Base-by-base conservation (phyloP, 2,797 vertebrate species). In the Taenioides sp. region DNA sequence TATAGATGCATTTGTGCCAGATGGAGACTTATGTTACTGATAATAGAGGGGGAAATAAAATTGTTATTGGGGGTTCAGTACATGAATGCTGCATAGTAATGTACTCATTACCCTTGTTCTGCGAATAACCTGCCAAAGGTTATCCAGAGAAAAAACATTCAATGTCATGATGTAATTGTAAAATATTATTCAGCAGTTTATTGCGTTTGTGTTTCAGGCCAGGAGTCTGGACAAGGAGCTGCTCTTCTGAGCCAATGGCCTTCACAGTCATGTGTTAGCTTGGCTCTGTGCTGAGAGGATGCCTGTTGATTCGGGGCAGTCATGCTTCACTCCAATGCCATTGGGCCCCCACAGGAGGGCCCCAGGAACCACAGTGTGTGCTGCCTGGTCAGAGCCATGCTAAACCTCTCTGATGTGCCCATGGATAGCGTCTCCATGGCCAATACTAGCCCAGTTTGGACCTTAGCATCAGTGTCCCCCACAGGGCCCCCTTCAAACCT, bases 251-350 rank as follows among this genome's bases (percentile, higher is more conserved):
- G 68, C 40, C 2, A n/a, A 54, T 71, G 61, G 16, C 69, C 12
- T 49, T 57, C 66, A 55, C 79, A 7, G 67, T 59, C 12, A 76
- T 68, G 67, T 75, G 81, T 70, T 71, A n/a, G n/a, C 66, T 14
- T 65, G 82, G 78, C 81, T 28, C 71, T 76, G 78, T 66, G 67
- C 75, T 34, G 52, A 76, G 70, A 83, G 49, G 28, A 93, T 93
- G 92, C 80, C 74, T 3, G 62, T 57, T 71, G 70, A 65, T 69
- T 74, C 75, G 4, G 76, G 88, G 87, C 92, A 93, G 88, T 86
- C 89, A 97, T 95, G 95, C 92, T 96, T 87, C 93, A 93, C 83
- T 94, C 94, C 18, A 84, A 92, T 82, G 79, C 90, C 84, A 88
- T 91, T 88, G 88, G 90, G 50, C 88, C 88, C 5, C 84, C 92